Evolutionary conservation across 1,140 invertebrate species (phyloP), one percentile per base, ranked within the genome.

Genomic region (Bombus consobrinus): DNA sequence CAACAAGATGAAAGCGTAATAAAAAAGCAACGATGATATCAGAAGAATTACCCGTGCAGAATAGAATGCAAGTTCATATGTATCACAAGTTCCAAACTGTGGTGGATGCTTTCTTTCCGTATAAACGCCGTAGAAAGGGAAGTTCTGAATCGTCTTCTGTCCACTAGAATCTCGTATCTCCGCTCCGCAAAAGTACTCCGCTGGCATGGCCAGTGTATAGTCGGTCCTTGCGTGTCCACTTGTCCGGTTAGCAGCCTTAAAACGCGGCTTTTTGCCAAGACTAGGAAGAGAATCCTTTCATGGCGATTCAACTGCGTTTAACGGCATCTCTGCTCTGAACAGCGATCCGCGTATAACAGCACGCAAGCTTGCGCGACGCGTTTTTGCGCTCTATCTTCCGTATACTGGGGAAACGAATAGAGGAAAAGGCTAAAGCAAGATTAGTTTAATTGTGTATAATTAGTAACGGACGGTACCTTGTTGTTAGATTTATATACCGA

Each of bases 201-300:
- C 83, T 89, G 88, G 88, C 84, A 89, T 74, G 37, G 66, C 81
- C 79, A 81, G 81, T 76, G 76, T 82, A 69, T 77, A 79, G 32
- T 68, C 74, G 79, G 47, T 71, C 41, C 59, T 69, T 84, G 84
- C 68, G 28, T 81, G 86, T 88, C 86, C 88, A 86, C 57, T 86
- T 73, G 59, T 88, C 72, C 77, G 78, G n/a, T 68, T 69, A 62
- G 68, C 59, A 81, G 57, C 68, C 43, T 66, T 43, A 85, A 85
- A 74, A 32, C 74, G 64, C 69, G 88, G 87, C 87, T 89, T 79
- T 80, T 80, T 89, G 88, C 88, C 88, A 89, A 86, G 41, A 89
- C n/a, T 69, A 62, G 62, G 64, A 66, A 78, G 76, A 28, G n/a
- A 76, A 77, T 59, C 66, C 59, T 89, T 78, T 78, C 72, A 28